A percentile compares a stretch with the other conserved stretches of the same genome.
Evolutionary conservation across 2,113 vertebrate genomes (phyloP).

Genomic region (Carlito syrichta): DNA sequence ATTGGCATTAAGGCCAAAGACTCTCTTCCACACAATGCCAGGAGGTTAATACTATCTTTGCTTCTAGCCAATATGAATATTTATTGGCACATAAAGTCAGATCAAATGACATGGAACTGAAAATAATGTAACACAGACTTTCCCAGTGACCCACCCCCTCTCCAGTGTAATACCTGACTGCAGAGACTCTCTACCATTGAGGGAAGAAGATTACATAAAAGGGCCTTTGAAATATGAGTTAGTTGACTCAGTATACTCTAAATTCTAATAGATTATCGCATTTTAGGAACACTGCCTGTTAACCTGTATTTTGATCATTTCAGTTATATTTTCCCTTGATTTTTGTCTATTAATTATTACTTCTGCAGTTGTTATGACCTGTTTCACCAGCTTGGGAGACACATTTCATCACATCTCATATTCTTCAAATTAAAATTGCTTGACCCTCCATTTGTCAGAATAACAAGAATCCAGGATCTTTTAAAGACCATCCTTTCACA

Average conservation of each 20-base stretch:
- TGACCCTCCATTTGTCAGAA: neutral
- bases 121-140: slow-evolving; percentile 6
- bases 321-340: neutral
- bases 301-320: neutral
- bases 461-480: neutral
- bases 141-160: neutral
- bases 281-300: neutral
- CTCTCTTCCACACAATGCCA: neutral
- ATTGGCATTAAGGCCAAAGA: neutral
- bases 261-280: neutral
- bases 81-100: slow-evolving; percentile 29
- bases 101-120: slow-evolving; percentile 16
- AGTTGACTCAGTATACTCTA: neutral
- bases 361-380: neutral
- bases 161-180: neutral
- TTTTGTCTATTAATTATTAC: neutral
- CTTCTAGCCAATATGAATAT: slow-evolving; percentile 26
- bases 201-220: neutral
- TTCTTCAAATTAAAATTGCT: neutral
- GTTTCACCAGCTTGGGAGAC: neutral
- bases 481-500: neutral
- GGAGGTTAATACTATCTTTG: neutral
- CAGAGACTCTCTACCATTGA: neutral
- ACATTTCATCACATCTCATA: neutral
- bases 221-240: slow-evolving; percentile 13